These are phyloP conservation scores for Pectinophora gossypiella DNA, from an alignment of 1,140 invertebrate species.

Conservation along the genomic window DNA sequence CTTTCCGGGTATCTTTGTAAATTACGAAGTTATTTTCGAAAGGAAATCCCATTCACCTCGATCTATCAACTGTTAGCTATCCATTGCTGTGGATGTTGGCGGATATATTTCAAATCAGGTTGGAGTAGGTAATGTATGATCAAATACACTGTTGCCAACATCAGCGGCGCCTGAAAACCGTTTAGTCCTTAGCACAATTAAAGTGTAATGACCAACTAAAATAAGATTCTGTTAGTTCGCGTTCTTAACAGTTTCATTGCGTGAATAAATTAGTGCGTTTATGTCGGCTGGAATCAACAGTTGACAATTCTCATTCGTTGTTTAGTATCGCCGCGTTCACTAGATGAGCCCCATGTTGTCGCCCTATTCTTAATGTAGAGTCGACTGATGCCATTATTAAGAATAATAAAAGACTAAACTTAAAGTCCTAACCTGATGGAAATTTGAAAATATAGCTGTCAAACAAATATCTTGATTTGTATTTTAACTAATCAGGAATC, in stretches of 20 bases:
- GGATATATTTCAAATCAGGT: neutral
- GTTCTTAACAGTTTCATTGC: slow-evolving; percentile 6
- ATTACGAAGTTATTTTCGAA: neutral
- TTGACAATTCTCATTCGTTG: neutral
- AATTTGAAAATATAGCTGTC: no score
- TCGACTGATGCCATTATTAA: no score
- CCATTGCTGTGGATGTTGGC: neutral
- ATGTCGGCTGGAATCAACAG: neutral
- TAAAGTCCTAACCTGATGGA: no score
- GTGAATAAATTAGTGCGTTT: slow-evolving; percentile 14
- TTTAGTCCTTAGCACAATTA: slow-evolving; percentile 24
- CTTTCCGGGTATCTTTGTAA: neutral
- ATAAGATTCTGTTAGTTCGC: slow-evolving; percentile 17
- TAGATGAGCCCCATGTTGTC: no score
- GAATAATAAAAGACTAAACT: no score
- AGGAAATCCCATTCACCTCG: neutral
- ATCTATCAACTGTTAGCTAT: neutral
- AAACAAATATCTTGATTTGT: no score
- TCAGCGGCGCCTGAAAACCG: slow-evolving; percentile 8
- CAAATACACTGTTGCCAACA: slow-evolving; percentile 3
- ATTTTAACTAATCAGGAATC: no score
- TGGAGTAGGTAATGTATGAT: neutral
- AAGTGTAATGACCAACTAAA: slow-evolving; percentile 21
- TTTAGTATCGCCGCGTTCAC: no score
- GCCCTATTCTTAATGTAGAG: no score